Evolutionary conservation across 2,113 vertebrate genomes (phyloP), one percentile per base, ranked within the genome.

Genomic region (Brachyhypopomus gauderio): DNA sequence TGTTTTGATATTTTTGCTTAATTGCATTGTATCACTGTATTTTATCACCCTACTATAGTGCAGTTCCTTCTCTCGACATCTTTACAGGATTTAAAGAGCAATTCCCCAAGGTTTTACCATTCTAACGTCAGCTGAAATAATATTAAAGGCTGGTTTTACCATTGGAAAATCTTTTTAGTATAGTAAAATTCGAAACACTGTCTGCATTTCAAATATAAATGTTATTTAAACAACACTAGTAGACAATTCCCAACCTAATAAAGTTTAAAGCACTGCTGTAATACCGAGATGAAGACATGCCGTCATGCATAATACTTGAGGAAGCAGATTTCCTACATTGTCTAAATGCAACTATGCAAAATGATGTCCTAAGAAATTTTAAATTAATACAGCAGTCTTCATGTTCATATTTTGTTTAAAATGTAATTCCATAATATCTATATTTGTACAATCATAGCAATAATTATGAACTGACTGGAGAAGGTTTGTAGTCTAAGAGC

Each of bases 261-360:
- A 4, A 23, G 25, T 3, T 12, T 64, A 30, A 3, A 16, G 23
- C 64, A 83, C 69, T 55, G 19, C 79, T 87, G n/a, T 84, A 89
- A 80, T 79, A 86, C 88, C 87, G 78, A 82, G 78, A 82, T 60
- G 72, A 86, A 78, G 67, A 85, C 86, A 60, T n/a, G 7, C 41
- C 7, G 41, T 45, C 9, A 45, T 45, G 5, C 56, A 58, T 17
- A 58, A 58, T 4, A 58, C 14, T 20, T 58, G 55, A 3, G 55
- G 12, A 3, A 58, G 55, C 56, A 58, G 56, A 17, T 58, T 58
- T 9, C 56, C 7, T 4, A 45, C 41, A 11, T 45, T 4, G 9
- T 45, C 41, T 11, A 45, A 45, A 45, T 5, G 41, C 41, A 45
- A 45, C 41, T 8, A 45, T 11, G 5, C 5, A 45, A 45, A 8